These are phyloP conservation scores for Calcarius lapponicus DNA, from an alignment of 2,797 vertebrate species.

Conservation along the genomic window DNA sequence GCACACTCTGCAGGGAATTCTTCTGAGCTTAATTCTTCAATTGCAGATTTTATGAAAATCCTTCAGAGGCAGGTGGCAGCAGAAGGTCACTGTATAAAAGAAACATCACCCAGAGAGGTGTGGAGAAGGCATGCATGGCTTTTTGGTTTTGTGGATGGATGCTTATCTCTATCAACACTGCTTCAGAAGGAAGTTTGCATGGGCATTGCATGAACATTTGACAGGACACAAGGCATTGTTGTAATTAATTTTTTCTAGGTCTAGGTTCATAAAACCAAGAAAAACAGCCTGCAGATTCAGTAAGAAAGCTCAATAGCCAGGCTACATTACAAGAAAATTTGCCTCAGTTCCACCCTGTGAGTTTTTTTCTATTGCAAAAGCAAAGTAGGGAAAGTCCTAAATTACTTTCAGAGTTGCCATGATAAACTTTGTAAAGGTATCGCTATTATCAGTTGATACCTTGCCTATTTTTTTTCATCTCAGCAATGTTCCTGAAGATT, in stretches of 20 bases:
- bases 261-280: not conserved
- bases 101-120: not conserved
- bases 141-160: not conserved
- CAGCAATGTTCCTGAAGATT: not conserved
- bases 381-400: not conserved
- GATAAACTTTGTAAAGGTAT: not conserved
- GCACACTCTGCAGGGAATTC: not conserved
- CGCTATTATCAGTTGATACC: not conserved
- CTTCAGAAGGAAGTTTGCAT: not conserved
- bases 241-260: not conserved
- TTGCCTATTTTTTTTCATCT: not conserved
- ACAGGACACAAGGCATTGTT: not conserved
- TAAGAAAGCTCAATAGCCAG: not conserved
- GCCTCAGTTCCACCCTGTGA: not conserved
- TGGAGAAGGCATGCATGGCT: not conserved
- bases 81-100: not conserved
- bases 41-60: not conserved
- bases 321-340: not conserved
- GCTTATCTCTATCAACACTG: not conserved
- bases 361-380: not conserved
- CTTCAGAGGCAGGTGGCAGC: constrained; percentile 1
- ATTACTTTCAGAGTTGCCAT: not conserved
- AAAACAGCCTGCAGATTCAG: not conserved
- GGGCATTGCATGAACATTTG: not conserved
- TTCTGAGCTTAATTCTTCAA: not conserved